Base-by-base conservation (phyloP, 2,113 vertebrate genomes). In the Platysteira castanea region DNA sequence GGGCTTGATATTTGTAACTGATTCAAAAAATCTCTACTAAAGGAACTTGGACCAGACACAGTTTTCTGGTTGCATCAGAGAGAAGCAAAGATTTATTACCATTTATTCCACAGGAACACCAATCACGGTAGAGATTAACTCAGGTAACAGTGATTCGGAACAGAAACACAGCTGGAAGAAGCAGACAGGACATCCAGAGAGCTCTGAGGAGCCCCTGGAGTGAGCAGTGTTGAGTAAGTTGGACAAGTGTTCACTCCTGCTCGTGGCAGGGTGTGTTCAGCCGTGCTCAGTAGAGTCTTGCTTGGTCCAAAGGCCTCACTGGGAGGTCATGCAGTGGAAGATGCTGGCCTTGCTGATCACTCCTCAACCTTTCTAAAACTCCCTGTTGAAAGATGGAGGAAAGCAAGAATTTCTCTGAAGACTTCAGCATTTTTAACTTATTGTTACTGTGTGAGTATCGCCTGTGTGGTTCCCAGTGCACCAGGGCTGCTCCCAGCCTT, bases 21-120 rank as follows among this genome's bases (percentile, higher is more conserved):
- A 60, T 22, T 28, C 61, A 41, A 47, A 30, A 84, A 59, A 53
- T 13, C 6, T 21, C 39, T 10, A 2, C 57, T 18, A 28, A 69
- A 93, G 46, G 30, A 59, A 77, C 41, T 41, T 35, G 52, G 31
- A 80, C 30, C 61, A 94, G 63, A 33, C 90, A 20, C 3, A 10
- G 35, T 26, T 88, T 84, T 85, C 30, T 84, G 81, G 20, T 80
- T 97, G 92, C 94, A 93, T 87, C 70, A 90, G 57, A 90, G 53
- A 96, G 53, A 96, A 95, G 73, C 84, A 74, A 87, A 97, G 94
- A 39, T 97, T 95, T 97, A 97, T 97, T 96, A 81, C 68, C 35
- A 10, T 61, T 71, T 76, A 35, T 89, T 84, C 63, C 52, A 21
- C 31, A 77, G 23, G 67, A 84, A 39, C 60, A 75, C 61, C 82